phyloP scores from a whole-genome alignment of 2,113 vertebrate species.

The Osmerus eperlanus region DNA sequence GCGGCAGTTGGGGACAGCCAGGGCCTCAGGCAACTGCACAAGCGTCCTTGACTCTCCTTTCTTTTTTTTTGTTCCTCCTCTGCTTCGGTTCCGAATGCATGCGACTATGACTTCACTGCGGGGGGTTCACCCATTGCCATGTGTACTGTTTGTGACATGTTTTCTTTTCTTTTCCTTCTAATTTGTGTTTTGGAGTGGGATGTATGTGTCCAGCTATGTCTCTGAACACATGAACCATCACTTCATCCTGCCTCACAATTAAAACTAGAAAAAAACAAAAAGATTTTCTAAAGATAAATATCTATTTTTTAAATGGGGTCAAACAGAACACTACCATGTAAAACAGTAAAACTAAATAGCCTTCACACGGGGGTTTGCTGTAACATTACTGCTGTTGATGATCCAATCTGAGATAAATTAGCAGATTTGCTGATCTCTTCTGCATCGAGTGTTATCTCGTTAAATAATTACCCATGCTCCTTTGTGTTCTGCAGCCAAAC shows the following conservation, averaged over 20 bases:
- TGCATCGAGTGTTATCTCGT: constrained; percentile 66
- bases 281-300: constrained; percentile 4
- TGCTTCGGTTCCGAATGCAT: constrained; percentile 74
- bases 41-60: constrained; percentile 81
- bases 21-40: constrained; percentile 80
- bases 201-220: constrained; percentile 53
- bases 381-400: constrained; percentile 61
- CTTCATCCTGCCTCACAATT: constrained; percentile 76
- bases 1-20: constrained; percentile 71
- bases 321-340: constrained; percentile 49
- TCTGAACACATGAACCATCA: constrained; percentile 64
- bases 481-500: constrained; percentile 94
- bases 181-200: constrained; percentile 48
- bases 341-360: constrained; percentile 36
- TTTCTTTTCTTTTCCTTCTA: constrained; percentile 24
- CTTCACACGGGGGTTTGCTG: constrained; percentile 55
- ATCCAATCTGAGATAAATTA: constrained; percentile 65
- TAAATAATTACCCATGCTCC: constrained; percentile 82
- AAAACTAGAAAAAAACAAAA: constrained; percentile 44
- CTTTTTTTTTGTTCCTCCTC: constrained; percentile 54
- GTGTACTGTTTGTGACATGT: constrained; percentile 71
- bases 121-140: constrained; percentile 65
- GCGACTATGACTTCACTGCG: constrained; percentile 64
- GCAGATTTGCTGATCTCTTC: constrained; percentile 72
- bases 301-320: constrained; percentile 65